phyloP scores from a whole-genome alignment of 2,113 vertebrate genomes.

The Equus quagga region DNA sequence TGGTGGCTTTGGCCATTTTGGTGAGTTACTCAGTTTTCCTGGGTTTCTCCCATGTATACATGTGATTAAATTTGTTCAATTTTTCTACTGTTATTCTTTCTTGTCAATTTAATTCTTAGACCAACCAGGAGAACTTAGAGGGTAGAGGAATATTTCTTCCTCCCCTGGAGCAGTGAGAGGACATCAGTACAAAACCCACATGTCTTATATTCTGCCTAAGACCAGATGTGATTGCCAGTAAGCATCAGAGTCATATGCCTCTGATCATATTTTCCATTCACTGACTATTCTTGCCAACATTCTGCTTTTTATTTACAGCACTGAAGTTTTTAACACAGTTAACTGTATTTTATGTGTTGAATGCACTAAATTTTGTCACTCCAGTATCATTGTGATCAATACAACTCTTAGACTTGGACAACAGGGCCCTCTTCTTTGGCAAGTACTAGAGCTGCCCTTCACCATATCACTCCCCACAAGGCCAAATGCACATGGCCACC shows the following conservation, averaged over 20 bases:
- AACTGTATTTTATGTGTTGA: neutral
- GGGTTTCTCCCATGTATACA: too few relatives aligned
- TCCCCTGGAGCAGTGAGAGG: neutral
- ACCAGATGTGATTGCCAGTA: neutral
- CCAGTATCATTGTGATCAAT: neutral
- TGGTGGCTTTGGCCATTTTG: too few relatives aligned
- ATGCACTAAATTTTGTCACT: neutral
- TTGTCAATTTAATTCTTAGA: too few relatives aligned
- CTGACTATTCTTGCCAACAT: neutral
- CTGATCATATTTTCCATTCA: neutral
- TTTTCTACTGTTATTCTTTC: too few relatives aligned
- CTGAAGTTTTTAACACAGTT: neutral
- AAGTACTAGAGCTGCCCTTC: neutral
- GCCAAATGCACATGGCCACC: neutral
- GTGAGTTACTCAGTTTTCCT: too few relatives aligned
- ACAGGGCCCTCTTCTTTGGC: neutral
- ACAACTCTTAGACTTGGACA: neutral
- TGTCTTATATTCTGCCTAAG: neutral
- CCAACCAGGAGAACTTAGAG: too few relatives aligned
- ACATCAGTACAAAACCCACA: neutral
- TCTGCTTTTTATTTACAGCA: neutral
- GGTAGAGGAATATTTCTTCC: too few relatives aligned
- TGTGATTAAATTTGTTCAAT: too few relatives aligned
- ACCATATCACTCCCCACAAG: neutral
- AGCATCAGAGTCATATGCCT: neutral